These are phyloP conservation scores for Ptychadena robeensis DNA, from an alignment of 2,797 vertebrate species.

Conservation along the genomic window DNA sequence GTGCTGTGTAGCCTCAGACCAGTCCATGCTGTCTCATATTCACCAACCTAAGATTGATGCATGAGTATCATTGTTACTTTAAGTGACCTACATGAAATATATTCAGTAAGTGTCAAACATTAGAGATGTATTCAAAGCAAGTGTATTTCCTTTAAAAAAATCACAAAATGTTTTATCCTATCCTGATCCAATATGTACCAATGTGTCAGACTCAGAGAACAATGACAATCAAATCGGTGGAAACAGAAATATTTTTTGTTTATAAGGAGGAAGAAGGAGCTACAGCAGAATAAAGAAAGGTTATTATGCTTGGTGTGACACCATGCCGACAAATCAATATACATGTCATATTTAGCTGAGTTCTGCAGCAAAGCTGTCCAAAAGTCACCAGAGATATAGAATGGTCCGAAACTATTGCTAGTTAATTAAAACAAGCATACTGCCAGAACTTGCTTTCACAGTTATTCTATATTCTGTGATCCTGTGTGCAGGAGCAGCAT, in stretches of 20 bases:
- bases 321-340: slow-evolving; percentile 24
- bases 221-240: slow-evolving; percentile 15
- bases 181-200: slow-evolving; percentile 6
- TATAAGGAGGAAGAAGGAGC: slow-evolving; percentile 1
- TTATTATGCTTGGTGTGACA: slow-evolving; percentile 23
- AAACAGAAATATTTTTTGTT: slow-evolving; percentile 12
- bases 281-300: slow-evolving; percentile 14
- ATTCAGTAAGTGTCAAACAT: too few species aligned
- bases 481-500: too few species aligned
- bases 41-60: too few species aligned
- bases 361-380: neutral
- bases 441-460: too few species aligned
- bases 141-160: neutral
- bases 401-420: too few species aligned
- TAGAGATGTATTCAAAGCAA: too few species aligned
- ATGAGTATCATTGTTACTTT: too few species aligned
- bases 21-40: too few species aligned
- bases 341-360: neutral
- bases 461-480: too few species aligned
- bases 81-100: too few species aligned
- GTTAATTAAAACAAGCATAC: too few species aligned
- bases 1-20: too few species aligned
- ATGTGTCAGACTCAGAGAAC: slow-evolving; percentile 23
- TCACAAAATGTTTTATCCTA: neutral
- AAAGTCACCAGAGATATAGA: neutral